Evolutionary conservation across 2,888 invertebrate genomes (phyloP).

Genomic region (Dicyrtomina minuta): DNA sequence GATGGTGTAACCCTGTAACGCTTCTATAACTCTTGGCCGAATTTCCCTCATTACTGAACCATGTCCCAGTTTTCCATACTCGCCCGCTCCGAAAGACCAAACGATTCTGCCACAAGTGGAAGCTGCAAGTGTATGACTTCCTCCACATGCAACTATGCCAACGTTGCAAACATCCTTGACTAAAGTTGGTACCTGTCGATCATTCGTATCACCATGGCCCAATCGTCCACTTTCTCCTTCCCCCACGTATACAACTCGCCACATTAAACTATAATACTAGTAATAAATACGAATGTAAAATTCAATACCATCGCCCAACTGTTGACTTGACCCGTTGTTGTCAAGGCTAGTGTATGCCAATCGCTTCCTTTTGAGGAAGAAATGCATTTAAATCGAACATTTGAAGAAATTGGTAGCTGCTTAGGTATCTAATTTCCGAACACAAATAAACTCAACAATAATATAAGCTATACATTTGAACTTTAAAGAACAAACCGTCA

Average conservation of each 20-base stretch:
- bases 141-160: conserved; percentile 63
- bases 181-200: conserved; percentile 63
- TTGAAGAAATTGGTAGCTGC: conserved; percentile 59
- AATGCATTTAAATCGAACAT: conserved; percentile 60
- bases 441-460: no score
- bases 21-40: conserved; percentile 64
- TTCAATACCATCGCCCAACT: conserved; percentile 62
- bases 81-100: conserved; percentile 64
- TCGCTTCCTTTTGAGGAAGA: conserved; percentile 65
- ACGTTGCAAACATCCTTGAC: conserved; percentile 63
- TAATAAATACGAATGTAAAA: conserved; percentile 1
- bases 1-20: conserved; percentile 62
- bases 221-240: conserved; percentile 56
- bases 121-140: conserved; percentile 62
- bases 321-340: conserved; percentile 61
- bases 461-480: no score
- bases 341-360: conserved; percentile 63
- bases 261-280: no score
- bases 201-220: conserved; percentile 66
- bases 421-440: no score
- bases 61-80: conserved; percentile 62
- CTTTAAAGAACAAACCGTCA: no score
- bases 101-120: conserved; percentile 62
- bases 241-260: conserved; percentile 64
- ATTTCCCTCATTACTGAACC: conserved; percentile 60